phyloP scores from a whole-genome alignment of 2,113 vertebrate genomes.

The Ptilorrhoa leucosticta region DNA sequence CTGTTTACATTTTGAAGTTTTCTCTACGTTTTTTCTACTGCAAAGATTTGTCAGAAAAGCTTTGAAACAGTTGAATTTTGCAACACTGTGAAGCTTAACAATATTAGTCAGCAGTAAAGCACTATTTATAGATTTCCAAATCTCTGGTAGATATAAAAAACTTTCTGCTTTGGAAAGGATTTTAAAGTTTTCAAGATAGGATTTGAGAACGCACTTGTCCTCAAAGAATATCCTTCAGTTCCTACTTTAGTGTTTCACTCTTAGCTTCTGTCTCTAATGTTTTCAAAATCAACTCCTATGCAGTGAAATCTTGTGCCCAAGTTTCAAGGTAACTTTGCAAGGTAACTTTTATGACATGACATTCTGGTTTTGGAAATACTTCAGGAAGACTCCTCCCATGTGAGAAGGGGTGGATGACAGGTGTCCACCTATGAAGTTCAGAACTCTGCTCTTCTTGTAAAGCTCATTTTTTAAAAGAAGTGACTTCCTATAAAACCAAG shows the following conservation, averaged over 20 bases:
- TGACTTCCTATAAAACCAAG: neutral
- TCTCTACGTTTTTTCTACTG: neutral
- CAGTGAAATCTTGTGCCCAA: neutral
- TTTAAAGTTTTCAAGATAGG: neutral
- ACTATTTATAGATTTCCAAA: neutral
- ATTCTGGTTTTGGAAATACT: neutral
- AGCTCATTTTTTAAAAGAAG: constrained; percentile 11
- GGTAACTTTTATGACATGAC: neutral
- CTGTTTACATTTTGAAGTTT: neutral
- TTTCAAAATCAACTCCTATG: neutral
- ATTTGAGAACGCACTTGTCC: neutral
- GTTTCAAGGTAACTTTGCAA: neutral
- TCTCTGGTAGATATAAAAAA: neutral
- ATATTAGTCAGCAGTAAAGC: neutral
- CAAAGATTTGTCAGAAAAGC: neutral
- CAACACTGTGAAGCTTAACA: neutral
- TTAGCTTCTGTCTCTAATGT: neutral
- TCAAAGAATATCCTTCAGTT: neutral
- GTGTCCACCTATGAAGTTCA: neutral
- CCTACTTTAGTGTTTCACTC: neutral
- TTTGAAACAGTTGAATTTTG: neutral
- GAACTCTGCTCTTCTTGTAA: constrained; percentile 2
- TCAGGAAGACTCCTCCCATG: neutral
- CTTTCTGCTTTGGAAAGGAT: neutral
- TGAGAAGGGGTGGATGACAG: neutral